phyloP scores from a whole-genome alignment of 2,888 invertebrate species.

The Temnothorax rugatulus region DNA sequence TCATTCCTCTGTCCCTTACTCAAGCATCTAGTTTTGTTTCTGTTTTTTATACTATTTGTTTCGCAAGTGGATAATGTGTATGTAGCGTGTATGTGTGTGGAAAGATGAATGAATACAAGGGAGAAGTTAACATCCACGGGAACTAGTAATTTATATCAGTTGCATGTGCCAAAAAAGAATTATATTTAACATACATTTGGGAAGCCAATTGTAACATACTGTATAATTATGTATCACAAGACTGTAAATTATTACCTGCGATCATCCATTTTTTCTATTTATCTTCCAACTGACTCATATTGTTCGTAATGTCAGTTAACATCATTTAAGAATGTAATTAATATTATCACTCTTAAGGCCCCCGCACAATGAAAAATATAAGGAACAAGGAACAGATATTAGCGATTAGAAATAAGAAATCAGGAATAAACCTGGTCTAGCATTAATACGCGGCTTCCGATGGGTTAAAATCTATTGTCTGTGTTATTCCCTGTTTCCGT shows the following conservation, averaged over 20 bases:
- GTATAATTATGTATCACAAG: not conserved
- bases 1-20: not conserved
- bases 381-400: too few relatives aligned
- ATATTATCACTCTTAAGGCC: not conserved
- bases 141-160: not conserved
- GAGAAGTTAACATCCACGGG: not conserved
- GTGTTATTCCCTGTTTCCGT: too few relatives aligned
- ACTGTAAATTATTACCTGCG: not conserved
- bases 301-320: not conserved
- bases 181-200: not conserved
- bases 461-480: too few relatives aligned
- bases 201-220: not conserved
- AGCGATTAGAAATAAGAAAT: too few relatives aligned
- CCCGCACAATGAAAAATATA: too few relatives aligned
- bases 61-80: not conserved
- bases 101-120: constrained; percentile 1
- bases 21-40: constrained; percentile 9
- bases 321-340: not conserved
- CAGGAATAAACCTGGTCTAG: too few relatives aligned
- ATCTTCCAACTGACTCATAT: not conserved
- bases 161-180: constrained; percentile 2
- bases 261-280: not conserved
- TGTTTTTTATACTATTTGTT: not conserved
- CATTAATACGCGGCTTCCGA: too few relatives aligned
- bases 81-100: not conserved